Evolutionary conservation across 2,888 invertebrate genomes (phyloP).

Genomic region (Melanostoma scalare): DNA sequence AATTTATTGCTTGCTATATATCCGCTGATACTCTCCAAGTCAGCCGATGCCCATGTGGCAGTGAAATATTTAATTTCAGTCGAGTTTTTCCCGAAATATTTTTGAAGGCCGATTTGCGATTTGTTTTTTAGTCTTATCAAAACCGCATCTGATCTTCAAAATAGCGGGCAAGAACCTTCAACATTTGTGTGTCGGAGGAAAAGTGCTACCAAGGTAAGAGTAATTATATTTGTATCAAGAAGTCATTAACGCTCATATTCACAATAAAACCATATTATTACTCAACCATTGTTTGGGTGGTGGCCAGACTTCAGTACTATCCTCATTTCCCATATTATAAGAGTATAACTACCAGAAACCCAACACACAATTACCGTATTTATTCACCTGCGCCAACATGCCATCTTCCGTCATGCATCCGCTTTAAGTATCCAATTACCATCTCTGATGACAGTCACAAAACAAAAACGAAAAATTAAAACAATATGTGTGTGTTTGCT

Average conservation of each 20-base stretch:
- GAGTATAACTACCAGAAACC: not conserved
- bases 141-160: too few species aligned
- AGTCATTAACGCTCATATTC: constrained; percentile 31
- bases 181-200: too few species aligned
- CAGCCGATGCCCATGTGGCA: too few species aligned
- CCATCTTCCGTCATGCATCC: constrained; percentile 71
- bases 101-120: too few species aligned
- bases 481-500: constrained; percentile 13
- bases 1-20: too few species aligned
- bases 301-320: not conserved
- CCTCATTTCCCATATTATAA: constrained; percentile 1
- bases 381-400: constrained; percentile 69
- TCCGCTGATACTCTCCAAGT: too few species aligned
- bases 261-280: constrained; percentile 46
- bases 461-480: constrained; percentile 20
- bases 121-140: too few species aligned
- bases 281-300: constrained; percentile 7
- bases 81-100: too few species aligned
- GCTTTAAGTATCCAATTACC: constrained; percentile 67
- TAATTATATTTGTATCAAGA: constrained; percentile 63
- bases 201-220: too few species aligned
- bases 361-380: constrained; percentile 63
- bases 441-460: constrained; percentile 55
- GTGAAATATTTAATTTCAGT: too few species aligned
- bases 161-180: too few species aligned